Percentiles rank a stretch among this genome's conserved stretches.
Evolutionary conservation across 2,797 vertebrate genomes (phyloP).

Genomic region (Dipus sagitta): DNA sequence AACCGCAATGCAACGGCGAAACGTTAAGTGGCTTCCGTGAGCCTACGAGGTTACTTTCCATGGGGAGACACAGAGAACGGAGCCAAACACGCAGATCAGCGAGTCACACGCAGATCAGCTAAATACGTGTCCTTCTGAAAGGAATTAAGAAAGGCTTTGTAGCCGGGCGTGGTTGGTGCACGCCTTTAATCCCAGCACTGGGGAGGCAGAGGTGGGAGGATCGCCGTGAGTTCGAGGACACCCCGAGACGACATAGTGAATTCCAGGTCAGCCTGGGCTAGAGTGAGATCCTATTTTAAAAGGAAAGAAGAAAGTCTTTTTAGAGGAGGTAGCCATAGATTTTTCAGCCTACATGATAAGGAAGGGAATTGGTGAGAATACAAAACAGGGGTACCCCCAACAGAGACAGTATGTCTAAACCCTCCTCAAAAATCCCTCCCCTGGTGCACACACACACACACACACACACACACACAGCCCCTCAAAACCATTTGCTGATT

Average conservation of each 20-base stretch:
- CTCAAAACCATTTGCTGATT: neutral
- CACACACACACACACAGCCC: neutral
- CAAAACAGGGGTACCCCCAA: neutral
- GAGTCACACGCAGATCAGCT: neutral
- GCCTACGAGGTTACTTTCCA: neutral
- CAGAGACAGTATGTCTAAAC: neutral
- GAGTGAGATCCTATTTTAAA: too few relatives aligned
- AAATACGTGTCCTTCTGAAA: neutral
- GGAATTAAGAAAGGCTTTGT: conserved; percentile 14
- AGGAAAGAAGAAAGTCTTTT: too few relatives aligned
- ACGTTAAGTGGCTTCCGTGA: neutral
- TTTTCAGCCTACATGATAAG: neutral
- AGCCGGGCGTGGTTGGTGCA: too few relatives aligned
- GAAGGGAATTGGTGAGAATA: neutral
- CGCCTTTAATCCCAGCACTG: too few relatives aligned
- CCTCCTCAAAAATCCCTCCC: too few relatives aligned
- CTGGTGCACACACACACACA: too few relatives aligned
- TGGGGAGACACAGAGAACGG: neutral
- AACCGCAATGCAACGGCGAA: neutral
- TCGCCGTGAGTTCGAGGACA: too few relatives aligned
- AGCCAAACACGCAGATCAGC: neutral
- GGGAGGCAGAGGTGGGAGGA: too few relatives aligned
- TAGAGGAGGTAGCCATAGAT: neutral
- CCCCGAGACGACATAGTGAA: too few relatives aligned
- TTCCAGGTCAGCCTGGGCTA: too few relatives aligned